Base-by-base conservation (phyloP, 2,888 invertebrate genomes). In the Noctua comes region DNA sequence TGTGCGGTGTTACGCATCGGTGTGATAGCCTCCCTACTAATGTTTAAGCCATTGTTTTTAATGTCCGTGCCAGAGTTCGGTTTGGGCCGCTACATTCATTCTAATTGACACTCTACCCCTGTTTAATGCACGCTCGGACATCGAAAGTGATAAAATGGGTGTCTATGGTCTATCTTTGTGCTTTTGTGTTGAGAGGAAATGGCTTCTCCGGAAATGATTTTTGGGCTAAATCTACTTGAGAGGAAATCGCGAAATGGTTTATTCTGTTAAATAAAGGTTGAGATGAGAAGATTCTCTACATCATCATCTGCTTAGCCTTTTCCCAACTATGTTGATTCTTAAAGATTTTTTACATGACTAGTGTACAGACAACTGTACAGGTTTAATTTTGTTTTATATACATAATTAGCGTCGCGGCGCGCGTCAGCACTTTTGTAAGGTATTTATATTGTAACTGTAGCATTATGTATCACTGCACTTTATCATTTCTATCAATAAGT, bases 1-100 rank as follows among this genome's bases (percentile, higher is more conserved):
- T 36, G 36, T n/a, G n/a, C 16, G 3, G 16, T 43, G 13, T 84
- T 88, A 87, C 88, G n/a, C 24, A 2, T 62, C 89, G 89, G 93
- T 94, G 91, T 93, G 40, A 89, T 21, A 13, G 36, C 0, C 78
- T n/a, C 70, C 83, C 81, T 75, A 86, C 88, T 93, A 93, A 93
- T 92, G 93, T 91, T 88, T 89, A 86, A 87, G 88, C 93, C 94
- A 93, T 94, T 94, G 94, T 94, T 94, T 94, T 94, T 94, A 94
- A 94, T 91, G 94, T 90, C 89, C 88, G 91, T 88, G 90, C 82
- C 92, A 91, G 86, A 92, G 92, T 94, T 94, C 91, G 93, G 92
- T 93, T 93, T 90, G 90, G 92, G 91, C 85, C 85, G 88, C 88
- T 89, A 91, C 91, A 91, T 91, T 91, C 90, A 90, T 93, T 92